Evolutionary conservation across 2,888 invertebrate species (phyloP).

Genomic region (Drymonia ruficornis): DNA sequence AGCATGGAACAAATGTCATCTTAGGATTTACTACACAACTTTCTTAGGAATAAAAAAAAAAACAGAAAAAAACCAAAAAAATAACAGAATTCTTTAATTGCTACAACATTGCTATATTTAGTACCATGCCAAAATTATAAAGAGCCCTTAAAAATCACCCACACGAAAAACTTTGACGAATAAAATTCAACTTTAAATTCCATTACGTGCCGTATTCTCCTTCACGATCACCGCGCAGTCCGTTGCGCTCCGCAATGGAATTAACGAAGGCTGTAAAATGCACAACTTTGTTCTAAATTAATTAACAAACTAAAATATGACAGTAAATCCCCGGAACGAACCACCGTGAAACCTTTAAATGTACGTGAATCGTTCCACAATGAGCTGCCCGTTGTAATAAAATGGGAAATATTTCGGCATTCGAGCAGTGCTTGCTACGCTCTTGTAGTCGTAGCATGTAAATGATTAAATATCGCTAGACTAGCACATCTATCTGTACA

Average conservation of each 20-base stretch:
- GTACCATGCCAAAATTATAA: too few species aligned
- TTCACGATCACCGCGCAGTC: background rate
- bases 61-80: too few species aligned
- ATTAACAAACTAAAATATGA: constrained; percentile 35
- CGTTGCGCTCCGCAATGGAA: constrained; percentile 6
- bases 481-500: too few species aligned
- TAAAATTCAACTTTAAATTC: background rate
- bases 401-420: background rate
- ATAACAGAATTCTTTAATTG: too few species aligned
- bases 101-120: too few species aligned
- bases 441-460: too few species aligned
- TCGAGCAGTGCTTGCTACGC: background rate
- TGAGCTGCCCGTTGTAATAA: background rate
- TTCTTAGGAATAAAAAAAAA: too few species aligned
- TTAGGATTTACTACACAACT: too few species aligned
- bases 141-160: too few species aligned
- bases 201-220: constrained; percentile 1
- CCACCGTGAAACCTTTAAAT: constrained; percentile 5
- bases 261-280: constrained; percentile 35
- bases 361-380: background rate
- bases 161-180: too few species aligned
- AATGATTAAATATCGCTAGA: too few species aligned
- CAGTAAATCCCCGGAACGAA: constrained; percentile 16
- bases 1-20: too few species aligned
- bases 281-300: constrained; percentile 38